Evolutionary conservation across 2,888 invertebrate species (phyloP).

Genomic region (Parnassius mnemosyne): DNA sequence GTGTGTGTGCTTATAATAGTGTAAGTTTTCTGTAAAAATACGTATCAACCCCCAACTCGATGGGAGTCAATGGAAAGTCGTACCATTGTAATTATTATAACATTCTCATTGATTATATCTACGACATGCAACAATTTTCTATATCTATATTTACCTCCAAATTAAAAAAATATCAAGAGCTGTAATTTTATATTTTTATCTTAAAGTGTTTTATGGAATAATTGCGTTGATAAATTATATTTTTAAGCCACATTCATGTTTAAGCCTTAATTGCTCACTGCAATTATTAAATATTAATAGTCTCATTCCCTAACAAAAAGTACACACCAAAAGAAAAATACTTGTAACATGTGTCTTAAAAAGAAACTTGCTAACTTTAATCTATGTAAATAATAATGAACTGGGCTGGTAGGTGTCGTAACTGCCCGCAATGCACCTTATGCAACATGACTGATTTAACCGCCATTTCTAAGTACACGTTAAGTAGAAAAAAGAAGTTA

Average conservation of each 20-base stretch:
- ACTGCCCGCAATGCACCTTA: constrained; percentile 27
- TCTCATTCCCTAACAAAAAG: not conserved
- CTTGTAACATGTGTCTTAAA: constrained; percentile 18
- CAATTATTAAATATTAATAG: constrained; percentile 5
- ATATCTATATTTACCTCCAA: no score
- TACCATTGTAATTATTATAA: no score
- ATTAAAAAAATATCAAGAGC: no score
- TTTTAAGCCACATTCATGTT: not conserved
- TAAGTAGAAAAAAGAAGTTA: no score
- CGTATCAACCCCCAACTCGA: no score
- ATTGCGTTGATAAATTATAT: not conserved
- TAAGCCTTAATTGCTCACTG: not conserved
- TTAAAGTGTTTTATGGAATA: no score
- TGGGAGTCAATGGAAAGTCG: no score
- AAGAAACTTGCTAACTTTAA: constrained; percentile 26
- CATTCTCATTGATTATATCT: no score
- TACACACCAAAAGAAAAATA: constrained; percentile 3
- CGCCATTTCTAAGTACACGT: not conserved
- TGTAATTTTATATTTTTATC: no score
- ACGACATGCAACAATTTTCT: no score
- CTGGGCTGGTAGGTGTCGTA: constrained; percentile 32
- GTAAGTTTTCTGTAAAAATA: no score
- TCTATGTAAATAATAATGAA: constrained; percentile 33
- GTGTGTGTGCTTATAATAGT: no score
- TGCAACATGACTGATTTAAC: constrained; percentile 1